phyloP scores from a whole-genome alignment of 2,797 vertebrate genomes.

The Anisognathus igniventris region DNA sequence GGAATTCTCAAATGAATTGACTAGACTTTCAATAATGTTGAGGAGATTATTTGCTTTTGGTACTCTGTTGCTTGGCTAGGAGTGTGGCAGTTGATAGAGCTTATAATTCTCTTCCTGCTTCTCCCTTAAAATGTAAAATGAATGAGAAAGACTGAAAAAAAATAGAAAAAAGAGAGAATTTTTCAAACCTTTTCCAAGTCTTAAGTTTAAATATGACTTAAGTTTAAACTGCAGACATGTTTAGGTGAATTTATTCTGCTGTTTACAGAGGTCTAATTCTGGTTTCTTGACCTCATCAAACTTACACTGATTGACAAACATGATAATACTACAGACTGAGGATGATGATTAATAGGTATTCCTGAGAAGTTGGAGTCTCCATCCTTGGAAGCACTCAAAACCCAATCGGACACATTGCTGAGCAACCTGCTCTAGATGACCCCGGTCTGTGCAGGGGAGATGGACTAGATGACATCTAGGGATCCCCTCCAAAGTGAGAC shows the following conservation, averaged over 20 bases:
- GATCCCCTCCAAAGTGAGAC: neutral
- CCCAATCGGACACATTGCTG: rapidly evolving
- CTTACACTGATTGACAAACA: neutral
- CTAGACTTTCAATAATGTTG: neutral
- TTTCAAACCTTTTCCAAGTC: neutral
- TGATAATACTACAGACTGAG: neutral
- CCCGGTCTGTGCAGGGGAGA: neutral
- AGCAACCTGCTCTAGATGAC: neutral
- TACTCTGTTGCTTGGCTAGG: neutral
- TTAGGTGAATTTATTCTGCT: neutral
- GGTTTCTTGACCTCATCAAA: neutral
- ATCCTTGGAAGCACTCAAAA: neutral
- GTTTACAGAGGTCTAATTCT: neutral
- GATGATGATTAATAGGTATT: neutral
- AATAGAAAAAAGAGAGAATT: neutral
- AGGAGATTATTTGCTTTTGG: neutral
- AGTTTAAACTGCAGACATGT: neutral
- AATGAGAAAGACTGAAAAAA: neutral
- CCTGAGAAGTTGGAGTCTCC: neutral
- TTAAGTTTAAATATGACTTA: neutral
- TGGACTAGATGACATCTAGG: neutral
- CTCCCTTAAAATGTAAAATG: neutral
- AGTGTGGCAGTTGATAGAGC: neutral
- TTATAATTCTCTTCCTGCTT: neutral
- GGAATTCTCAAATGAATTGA: neutral